Base-by-base conservation (phyloP, 1,140 invertebrate genomes). In the Drosophila arizonae region DNA sequence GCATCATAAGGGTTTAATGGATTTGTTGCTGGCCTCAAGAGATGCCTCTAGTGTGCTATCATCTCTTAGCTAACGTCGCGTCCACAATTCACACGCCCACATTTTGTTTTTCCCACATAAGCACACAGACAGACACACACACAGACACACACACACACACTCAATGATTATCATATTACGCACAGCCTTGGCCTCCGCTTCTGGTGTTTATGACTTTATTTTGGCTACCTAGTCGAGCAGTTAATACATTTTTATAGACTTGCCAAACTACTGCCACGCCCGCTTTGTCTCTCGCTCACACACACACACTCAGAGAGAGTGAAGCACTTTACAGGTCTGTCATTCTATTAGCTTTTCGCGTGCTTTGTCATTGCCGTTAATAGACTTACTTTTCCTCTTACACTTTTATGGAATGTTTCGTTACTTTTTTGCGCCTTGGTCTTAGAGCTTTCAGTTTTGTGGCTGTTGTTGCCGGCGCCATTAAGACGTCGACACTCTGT, bases 1-100 rank as follows among this genome's bases (percentile, higher is more conserved):
- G 84, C 84, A 88, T 87, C 82, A 87, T 87, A 87, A 87, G 82
- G 82, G 84, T 87, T 87, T 87, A 87, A 87, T 87, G 82, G 82
- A 87, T 88, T 87, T 87, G 76, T 72, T 67, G 64, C 64, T 46
- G 73, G 78, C 57, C 57, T 62, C 64, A 57, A 28, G 52, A 62
- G 63, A 65, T 74, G 62, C 65, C 62, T 46, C 45, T 45, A 51
- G 28, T 67, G 62, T 72, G 68, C 68, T 46, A 81, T 70, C 72
- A 87, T 73, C 72, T 76, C 70, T 45, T 48, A 73, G 64, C 24
- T 24, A 45, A 36, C 13, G 58, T 21, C 70, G 51, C 60, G 45
- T 63, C 76, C 69, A 76, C 76, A 72, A 74, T 77, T 82, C 69
- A 71, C 82, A 88, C 82, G 79, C 72, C 69, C 69, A 17, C 17